These are phyloP conservation scores for Drosophila paucipuncta DNA, from an alignment of 2,888 invertebrate genomes.

Conservation along the genomic window DNA sequence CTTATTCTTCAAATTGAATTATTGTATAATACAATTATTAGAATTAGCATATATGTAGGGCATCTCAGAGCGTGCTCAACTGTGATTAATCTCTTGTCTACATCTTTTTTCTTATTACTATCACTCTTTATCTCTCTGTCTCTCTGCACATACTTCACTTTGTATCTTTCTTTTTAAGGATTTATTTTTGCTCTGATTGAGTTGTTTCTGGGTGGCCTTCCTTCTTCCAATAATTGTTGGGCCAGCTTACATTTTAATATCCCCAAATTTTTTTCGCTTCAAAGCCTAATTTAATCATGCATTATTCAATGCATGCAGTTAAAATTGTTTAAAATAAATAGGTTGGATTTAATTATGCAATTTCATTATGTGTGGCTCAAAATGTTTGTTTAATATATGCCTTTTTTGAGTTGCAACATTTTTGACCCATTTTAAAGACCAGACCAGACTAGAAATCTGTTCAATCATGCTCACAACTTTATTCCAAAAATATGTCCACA, in stretches of 20 bases:
- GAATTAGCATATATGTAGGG: not conserved
- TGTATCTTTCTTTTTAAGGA: not conserved
- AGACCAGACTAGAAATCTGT: not conserved
- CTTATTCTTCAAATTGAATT: not conserved
- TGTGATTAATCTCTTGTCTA: not conserved
- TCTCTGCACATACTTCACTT: not conserved
- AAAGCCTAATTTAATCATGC: not conserved
- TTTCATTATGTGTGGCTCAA: not conserved
- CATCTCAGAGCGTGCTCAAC: not conserved
- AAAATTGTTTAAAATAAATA: not conserved
- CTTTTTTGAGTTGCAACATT: not conserved
- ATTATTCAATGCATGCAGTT: not conserved
- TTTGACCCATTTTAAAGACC: too few species aligned
- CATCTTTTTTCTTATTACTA: not conserved
- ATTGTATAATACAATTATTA: not conserved
- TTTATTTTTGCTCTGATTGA: not conserved
- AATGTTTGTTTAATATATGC: not conserved
- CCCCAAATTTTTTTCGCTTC: rapidly evolving
- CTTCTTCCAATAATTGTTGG: not conserved
- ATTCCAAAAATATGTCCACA: not conserved
- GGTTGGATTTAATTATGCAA: not conserved
- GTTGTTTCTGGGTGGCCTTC: not conserved
- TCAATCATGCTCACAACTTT: not conserved
- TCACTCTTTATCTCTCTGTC: not conserved
- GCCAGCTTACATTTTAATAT: not conserved